Base-by-base conservation (phyloP, 1,140 invertebrate genomes). In the Drosophila ficusphila region DNA sequence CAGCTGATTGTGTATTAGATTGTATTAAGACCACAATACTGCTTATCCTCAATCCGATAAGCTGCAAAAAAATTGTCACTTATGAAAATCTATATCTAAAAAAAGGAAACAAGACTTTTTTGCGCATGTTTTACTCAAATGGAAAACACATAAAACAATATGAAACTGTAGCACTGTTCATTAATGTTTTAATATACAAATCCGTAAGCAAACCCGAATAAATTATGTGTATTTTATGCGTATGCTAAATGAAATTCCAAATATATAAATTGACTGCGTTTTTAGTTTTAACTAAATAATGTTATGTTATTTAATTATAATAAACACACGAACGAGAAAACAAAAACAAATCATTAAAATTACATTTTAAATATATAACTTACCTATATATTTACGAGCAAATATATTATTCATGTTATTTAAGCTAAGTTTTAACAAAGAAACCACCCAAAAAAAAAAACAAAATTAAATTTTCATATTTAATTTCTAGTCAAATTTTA, bases 261-360 rank as follows among this genome's bases (percentile, higher is more conserved):
- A 85, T 72, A 85, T 76, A 86, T 74, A 77, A 77, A 77, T 81
- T 71, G 82, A 86, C 81, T 86, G 81, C 76, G 64, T 78, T 88
- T 85, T 88, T 82, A 79, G 69, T 86, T 82, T 88, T 82, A 86
- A 88, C 67, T 70, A 58, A 76, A 46, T 85, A 86, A 86, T 76
- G 54, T 81, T 85, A 81, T 81, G 81, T 85, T 86, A 85, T 85
- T 85, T 86, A 86, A 85, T 86, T 79, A 83, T 85, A 76, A 79
- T 69, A 68, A 57, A 79, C 48, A 34, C 12, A 49, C 47, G 7
- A 31, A 34, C 12, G 46, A 39, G 7, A 31, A 41, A 39, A 49
- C 51, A 16, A 48, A 68, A 60, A 53, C 25, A 41, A 64, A 76
- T 53, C 39, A 51, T 53, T 76, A 70, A 38, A 81, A 58, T 71